A percentile compares a stretch with the other conserved stretches of the same genome.
Evolutionary conservation across 2,797 vertebrate species (phyloP).

Genomic region (Takifugu rubripes): DNA sequence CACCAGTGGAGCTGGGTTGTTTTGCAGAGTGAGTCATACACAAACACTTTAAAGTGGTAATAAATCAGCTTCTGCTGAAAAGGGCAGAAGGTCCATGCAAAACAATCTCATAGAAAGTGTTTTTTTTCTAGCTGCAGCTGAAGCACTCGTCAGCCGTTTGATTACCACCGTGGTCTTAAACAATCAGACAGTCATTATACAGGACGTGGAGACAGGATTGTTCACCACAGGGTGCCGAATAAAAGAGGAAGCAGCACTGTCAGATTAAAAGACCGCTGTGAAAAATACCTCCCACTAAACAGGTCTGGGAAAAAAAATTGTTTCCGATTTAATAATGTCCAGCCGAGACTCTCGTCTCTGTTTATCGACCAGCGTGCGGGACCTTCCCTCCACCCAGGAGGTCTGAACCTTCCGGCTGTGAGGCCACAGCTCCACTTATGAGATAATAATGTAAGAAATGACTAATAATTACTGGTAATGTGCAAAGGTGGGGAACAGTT

Average conservation of each 20-base stretch:
- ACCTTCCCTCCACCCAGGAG: no score
- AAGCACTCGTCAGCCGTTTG: constrained; percentile 17
- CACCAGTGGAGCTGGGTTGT: not conserved
- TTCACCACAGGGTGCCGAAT: constrained; percentile 51
- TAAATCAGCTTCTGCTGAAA: no score
- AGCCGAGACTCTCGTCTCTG: constrained; percentile 6
- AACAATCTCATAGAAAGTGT: not conserved
- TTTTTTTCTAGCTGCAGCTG: not conserved
- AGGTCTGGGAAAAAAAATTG: constrained; percentile 21
- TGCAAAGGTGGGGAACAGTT: no score
- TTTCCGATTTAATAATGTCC: not conserved
- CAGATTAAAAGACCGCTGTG: constrained; percentile 28
- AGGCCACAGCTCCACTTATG: no score
- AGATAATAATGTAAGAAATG: no score
- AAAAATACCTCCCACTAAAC: constrained; percentile 29
- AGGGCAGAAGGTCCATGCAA: not conserved
- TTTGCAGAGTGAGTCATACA: no score
- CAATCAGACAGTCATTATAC: constrained; percentile 28
- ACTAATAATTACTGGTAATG: no score
- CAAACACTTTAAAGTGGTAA: no score
- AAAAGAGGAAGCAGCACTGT: constrained; percentile 37
- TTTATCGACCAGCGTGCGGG: not conserved
- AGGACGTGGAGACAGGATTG: constrained; percentile 41
- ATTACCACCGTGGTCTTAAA: constrained; percentile 16
- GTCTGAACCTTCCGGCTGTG: no score